Evolutionary conservation across 1,140 invertebrate genomes (phyloP), one percentile per base, ranked within the genome.

Genomic region (Aphaenogaster floridana): DNA sequence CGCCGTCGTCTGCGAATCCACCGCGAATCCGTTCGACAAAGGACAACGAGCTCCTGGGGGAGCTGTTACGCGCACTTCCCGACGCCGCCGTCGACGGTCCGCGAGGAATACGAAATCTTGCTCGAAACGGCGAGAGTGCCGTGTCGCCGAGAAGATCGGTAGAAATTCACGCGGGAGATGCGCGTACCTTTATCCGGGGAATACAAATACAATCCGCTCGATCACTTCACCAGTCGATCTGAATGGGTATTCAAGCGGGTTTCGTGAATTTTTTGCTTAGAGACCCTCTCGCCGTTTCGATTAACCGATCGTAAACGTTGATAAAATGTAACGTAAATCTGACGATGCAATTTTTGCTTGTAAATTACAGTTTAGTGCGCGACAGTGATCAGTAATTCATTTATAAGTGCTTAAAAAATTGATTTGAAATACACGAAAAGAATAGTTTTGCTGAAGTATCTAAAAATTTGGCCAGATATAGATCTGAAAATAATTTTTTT

Each of bases 1-100:
- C 96, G 97, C 90, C 90, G 96, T 97, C 74, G 97, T 98, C 88
- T 98, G 97, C 91, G 97, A 98, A 94, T 96, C 97, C 4, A 96
- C 97, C 0, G 96, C 97, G 90, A 96, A 96, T 59, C 97, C 97
- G 50, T 96, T 97, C 85, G 96, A 96, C 88, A 95, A 96, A 94
- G 95, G 96, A 89, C 96, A 96, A 69, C 89, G 97, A 97, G 45
- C 95, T 97, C 83, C 94, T 97, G 88, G 97, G 96, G 39, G 97
- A 97, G 96, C 95, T 97, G 89, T 94, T 97, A 50, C 96, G 97
- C 94, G 96, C 97, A 42, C 87, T 92, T 97, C 88, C 96, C 97
- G 86, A 97, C 96, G 11, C 97, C 96, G 11, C 97, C 97, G 45
- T 97, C 97, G n/a, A 96, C 96, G 9, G 97, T 96, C 28, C 95